These are phyloP conservation scores for Choreutis nemorana DNA, from an alignment of 2,888 invertebrate species.

Conservation along the genomic window DNA sequence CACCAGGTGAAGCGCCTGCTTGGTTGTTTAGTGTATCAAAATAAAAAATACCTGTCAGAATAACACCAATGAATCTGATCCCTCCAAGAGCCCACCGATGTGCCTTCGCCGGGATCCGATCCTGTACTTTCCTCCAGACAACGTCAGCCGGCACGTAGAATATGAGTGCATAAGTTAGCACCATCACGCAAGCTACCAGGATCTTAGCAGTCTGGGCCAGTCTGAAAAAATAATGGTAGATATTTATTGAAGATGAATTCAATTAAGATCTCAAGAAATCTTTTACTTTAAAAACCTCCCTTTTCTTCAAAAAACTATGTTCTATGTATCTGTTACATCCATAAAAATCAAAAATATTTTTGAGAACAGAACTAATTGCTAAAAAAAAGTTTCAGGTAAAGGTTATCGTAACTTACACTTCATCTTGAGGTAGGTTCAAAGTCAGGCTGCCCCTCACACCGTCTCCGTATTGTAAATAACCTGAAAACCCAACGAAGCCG, in stretches of 20 bases:
- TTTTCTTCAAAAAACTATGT: no score
- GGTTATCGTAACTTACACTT: conserved; percentile 78
- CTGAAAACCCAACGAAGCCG: conserved; percentile 86
- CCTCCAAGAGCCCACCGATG: conserved; percentile 51
- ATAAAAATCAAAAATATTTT: no score
- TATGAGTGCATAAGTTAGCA: conserved; percentile 92
- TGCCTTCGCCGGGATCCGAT: conserved; percentile 41
- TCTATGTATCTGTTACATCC: no score
- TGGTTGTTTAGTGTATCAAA: background rate
- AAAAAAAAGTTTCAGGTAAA: no score
- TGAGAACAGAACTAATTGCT: background rate
- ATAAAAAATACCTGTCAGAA: conserved; percentile 33
- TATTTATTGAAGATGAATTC: no score
- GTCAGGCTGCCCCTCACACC: conserved; percentile 79
- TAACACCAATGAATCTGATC: conserved; percentile 32
- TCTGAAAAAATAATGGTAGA: conserved; percentile 58
- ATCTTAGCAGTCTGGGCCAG: conserved; percentile 81
- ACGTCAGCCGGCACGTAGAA: conserved; percentile 94
- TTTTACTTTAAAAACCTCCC: no score
- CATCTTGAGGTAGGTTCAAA: conserved; percentile 76
- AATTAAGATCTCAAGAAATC: no score
- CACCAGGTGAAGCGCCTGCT: no score
- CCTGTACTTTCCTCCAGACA: conserved; percentile 77
- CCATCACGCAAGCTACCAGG: conserved; percentile 86
- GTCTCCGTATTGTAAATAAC: conserved; percentile 86